Conservation (phyloP, 2,888 invertebrate species). For the Brenthis daphne region DNA sequence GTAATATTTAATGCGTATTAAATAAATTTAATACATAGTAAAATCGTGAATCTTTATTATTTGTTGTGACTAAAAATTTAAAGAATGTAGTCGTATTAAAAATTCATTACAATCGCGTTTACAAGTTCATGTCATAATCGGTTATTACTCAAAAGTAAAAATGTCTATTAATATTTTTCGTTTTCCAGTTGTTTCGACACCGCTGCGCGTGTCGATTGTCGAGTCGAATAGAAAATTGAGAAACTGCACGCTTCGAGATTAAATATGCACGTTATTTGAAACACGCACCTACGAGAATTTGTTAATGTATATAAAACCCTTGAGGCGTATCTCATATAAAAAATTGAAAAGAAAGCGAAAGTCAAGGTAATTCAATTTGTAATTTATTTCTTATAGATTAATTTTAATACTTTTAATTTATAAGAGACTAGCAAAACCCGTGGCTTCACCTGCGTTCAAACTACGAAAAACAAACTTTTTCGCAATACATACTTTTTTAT, state of each 20-base stretch:
- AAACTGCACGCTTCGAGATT: conserved; percentile 38
- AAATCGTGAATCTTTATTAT: background rate
- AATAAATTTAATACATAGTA: background rate
- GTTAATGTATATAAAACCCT: conserved; percentile 6
- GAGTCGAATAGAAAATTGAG: conserved; percentile 43
- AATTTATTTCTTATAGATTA: too few relatives aligned
- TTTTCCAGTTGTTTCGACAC: conserved; percentile 39
- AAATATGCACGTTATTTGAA: conserved; percentile 36
- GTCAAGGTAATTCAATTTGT: too few relatives aligned
- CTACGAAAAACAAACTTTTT: too few relatives aligned
- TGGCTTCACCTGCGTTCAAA: too few relatives aligned
- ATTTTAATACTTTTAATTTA: too few relatives aligned
- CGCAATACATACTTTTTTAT: too few relatives aligned
- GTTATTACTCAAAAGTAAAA: conserved; percentile 31
- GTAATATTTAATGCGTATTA: background rate
- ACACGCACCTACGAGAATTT: conserved; percentile 28
- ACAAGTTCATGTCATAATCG: conserved; percentile 28
- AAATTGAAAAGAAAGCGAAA: too few relatives aligned
- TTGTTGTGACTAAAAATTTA: conserved; percentile 3
- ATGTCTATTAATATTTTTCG: conserved; percentile 29
- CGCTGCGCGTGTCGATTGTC: conserved; percentile 39
- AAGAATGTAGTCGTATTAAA: conserved; percentile 15
- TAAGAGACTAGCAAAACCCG: too few relatives aligned
- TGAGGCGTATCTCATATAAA: background rate
- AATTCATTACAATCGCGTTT: conserved; percentile 12